Evolutionary conservation across 2,888 invertebrate genomes (phyloP).

Genomic region (Diarsia brunnea): DNA sequence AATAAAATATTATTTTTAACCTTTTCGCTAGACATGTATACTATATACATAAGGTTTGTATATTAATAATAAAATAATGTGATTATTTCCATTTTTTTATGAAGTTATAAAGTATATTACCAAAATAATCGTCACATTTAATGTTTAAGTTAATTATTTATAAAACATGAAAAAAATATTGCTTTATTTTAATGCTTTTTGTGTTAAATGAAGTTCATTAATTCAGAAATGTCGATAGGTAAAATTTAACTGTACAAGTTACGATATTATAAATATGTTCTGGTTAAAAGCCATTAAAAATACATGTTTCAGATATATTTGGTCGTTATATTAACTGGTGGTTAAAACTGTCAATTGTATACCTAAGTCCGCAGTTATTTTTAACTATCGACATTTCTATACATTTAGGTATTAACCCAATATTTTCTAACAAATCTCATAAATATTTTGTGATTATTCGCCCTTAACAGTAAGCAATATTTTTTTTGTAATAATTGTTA

Average conservation of each 20-base stretch:
- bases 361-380: slow-evolving; percentile 25
- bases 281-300: slow-evolving; percentile 41
- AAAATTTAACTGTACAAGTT: slow-evolving; percentile 25
- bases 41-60: slow-evolving; percentile 67
- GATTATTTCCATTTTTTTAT: slow-evolving; percentile 66
- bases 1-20: slow-evolving; percentile 57
- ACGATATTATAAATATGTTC: slow-evolving; percentile 34
- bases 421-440: slow-evolving; percentile 67
- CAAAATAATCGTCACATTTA: slow-evolving; percentile 72
- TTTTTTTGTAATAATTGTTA: slow-evolving; percentile 73
- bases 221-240: slow-evolving; percentile 53
- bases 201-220: slow-evolving; percentile 58
- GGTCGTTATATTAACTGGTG: slow-evolving; percentile 27
- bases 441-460: slow-evolving; percentile 69
- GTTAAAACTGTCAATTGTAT: slow-evolving; percentile 52
- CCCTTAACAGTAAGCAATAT: slow-evolving; percentile 71
- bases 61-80: slow-evolving; percentile 64
- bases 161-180: slow-evolving; percentile 52
- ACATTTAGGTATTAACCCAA: slow-evolving; percentile 44
- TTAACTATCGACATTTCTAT: slow-evolving; percentile 52
- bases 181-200: slow-evolving; percentile 65
- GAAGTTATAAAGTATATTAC: slow-evolving; percentile 67
- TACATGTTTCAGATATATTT: slow-evolving; percentile 29
- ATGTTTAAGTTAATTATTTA: slow-evolving; percentile 69
- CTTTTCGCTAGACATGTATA: slow-evolving; percentile 64